These are phyloP conservation scores for Ceuthmochares aereus DNA, from an alignment of 2,113 vertebrate genomes.

Conservation along the genomic window DNA sequence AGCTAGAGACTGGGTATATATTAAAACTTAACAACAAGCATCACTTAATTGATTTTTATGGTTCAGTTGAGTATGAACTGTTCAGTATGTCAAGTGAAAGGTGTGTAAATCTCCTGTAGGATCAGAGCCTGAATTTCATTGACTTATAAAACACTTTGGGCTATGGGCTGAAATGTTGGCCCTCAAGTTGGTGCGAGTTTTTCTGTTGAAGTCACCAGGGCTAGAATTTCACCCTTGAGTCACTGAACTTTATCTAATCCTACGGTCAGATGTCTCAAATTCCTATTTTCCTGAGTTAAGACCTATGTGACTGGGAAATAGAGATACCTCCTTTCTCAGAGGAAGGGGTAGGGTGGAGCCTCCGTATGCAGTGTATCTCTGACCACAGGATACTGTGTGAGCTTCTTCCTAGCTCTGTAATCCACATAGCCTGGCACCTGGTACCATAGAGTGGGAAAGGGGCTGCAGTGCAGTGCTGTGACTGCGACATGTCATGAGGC, in stretches of 20 bases:
- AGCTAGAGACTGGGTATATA: neutral
- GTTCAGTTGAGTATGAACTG: neutral
- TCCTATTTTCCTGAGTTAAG: slow-evolving; percentile 28
- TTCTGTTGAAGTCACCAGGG: slow-evolving; percentile 50
- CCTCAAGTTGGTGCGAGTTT: neutral
- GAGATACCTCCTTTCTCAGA: neutral
- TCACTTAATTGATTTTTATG: neutral
- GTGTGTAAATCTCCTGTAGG: neutral
- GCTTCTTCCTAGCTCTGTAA: neutral
- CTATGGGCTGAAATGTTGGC: neutral
- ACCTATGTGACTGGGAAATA: neutral
- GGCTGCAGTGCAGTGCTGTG: neutral
- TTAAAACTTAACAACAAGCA: neutral
- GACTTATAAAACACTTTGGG: neutral
- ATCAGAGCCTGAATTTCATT: neutral
- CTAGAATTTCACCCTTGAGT: slow-evolving; percentile 43
- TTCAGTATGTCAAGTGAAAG: neutral
- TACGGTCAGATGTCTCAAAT: slow-evolving; percentile 16
- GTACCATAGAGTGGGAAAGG: neutral
- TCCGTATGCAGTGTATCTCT: neutral
- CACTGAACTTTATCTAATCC: slow-evolving; percentile 62
- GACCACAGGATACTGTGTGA: neutral
- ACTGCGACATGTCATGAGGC: neutral
- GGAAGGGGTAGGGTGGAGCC: neutral
- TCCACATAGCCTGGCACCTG: neutral